phyloP scores from a whole-genome alignment of 2,113 vertebrate species.

The Arvicanthis niloticus region DNA sequence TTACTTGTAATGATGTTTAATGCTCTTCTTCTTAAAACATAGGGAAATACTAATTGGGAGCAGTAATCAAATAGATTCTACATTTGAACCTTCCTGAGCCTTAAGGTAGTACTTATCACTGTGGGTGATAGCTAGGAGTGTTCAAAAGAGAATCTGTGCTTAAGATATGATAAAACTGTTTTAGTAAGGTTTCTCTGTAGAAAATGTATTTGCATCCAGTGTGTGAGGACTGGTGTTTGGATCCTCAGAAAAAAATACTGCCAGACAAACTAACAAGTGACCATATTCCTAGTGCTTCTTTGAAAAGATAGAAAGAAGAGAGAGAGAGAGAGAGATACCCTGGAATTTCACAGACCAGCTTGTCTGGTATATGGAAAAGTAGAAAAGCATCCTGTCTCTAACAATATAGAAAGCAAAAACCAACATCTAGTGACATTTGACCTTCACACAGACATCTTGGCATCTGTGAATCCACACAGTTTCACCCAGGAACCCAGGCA shows the following conservation, averaged over 20 bases:
- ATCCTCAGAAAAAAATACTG: too few species aligned
- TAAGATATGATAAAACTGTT: not conserved
- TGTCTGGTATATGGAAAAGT: not conserved
- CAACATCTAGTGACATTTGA: not conserved
- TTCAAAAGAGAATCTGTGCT: not conserved
- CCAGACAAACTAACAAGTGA: too few species aligned
- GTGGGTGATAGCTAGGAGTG: not conserved
- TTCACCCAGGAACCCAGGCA: not conserved
- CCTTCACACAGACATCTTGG: not conserved
- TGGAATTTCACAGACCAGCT: not conserved
- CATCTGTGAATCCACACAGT: not conserved
- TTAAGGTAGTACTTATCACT: not conserved
- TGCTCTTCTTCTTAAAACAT: too few species aligned
- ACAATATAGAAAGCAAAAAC: not conserved
- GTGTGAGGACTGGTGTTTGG: too few species aligned
- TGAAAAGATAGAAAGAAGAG: not conserved
- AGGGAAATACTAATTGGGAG: too few species aligned
- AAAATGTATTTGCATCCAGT: too few species aligned
- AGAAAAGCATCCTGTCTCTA: not conserved
- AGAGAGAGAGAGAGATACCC: not conserved
- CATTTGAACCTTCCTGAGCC: not conserved
- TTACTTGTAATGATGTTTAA: too few species aligned
- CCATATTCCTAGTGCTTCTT: too few species aligned
- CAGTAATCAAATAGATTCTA: too few species aligned
- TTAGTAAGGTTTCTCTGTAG: not conserved